Evolutionary conservation across 37 sponge, comb jelly and placozoan species (phyloP), one percentile per base, ranked within the genome.

Genomic region (Cladorhizidae sp.): DNA sequence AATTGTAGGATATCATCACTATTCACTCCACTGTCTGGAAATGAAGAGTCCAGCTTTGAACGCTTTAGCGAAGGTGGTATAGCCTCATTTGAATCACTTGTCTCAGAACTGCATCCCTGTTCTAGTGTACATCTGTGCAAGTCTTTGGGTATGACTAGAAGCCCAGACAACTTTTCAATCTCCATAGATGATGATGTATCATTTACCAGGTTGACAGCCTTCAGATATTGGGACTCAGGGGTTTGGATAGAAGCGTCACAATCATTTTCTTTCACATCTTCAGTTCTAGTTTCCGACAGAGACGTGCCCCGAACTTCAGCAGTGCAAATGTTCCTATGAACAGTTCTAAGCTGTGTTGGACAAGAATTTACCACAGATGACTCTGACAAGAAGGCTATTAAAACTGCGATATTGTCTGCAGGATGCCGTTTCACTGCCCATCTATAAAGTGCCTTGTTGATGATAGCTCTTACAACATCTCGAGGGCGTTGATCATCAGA

Each of bases 371-470:
- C 37, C 56, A 45, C 74, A 40, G 36, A 51, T 1, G 56, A 50
- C 55, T 84, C 79, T 26, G 50, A 57, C 21, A 95, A 72, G 67
- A 87, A 95, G 7, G 84, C 90, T 0, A 95, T 80, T 41, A 95
- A 45, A 17, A 92, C 93, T 29, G 89, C 54, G n/a, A 92, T 89
- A 45, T 95, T 95, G 74, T 95, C 96, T 23, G 96, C 96, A 11
- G 79, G 74, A 57, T 79, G 40, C 38, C 74, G 31, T 45, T 86
- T 89, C 18, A 38, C 45, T 29, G 67, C 61, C 93, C 96, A 95
- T 31, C 90, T 29, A 12, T 42, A 35, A 0, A 95, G 75, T 29
- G 89, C 93, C 33, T 89, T 85, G 55, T 89, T 62, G 40, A 95
- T 89, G 54, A 95, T 51, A 18, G 88, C 88, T 20, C 64, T 74